Evolutionary conservation across 2,888 invertebrate species (phyloP).

Genomic region (Hyalella azteca): DNA sequence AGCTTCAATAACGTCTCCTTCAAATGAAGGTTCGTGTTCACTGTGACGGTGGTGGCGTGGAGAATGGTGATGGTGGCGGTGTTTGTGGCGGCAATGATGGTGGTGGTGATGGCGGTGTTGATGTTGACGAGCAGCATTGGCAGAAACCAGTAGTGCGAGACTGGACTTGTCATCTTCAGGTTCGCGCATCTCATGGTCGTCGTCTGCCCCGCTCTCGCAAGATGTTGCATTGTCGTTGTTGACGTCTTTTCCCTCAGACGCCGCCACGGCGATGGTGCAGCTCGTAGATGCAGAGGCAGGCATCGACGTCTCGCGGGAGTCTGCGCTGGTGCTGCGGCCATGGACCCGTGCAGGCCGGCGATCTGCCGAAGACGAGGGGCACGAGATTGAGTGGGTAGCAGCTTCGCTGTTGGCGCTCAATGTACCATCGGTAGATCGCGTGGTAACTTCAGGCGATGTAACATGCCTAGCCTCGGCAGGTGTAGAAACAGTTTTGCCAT

Average conservation of each 20-base stretch:
- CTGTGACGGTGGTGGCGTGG: background rate
- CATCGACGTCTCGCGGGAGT: background rate
- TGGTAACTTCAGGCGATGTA: background rate
- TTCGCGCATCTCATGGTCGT: background rate
- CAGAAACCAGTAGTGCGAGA: background rate
- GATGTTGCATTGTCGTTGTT: too few species aligned
- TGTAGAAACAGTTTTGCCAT: background rate
- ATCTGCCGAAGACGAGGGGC: background rate
- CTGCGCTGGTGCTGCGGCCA: background rate
- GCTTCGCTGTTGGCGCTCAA: background rate
- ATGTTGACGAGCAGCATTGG: background rate
- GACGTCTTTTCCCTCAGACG: too few species aligned
- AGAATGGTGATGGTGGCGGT: slow-evolving; percentile 3
- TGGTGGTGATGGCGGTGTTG: slow-evolving; percentile 27
- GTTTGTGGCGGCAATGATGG: slow-evolving; percentile 21
- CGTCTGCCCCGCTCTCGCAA: background rate
- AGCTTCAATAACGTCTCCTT: slow-evolving; percentile 64
- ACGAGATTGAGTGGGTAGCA: background rate
- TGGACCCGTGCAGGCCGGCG: background rate
- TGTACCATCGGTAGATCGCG: background rate
- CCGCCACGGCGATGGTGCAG: background rate
- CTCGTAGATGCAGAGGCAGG: background rate
- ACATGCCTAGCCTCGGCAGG: too few species aligned
- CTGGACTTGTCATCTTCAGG: slow-evolving; percentile 11
- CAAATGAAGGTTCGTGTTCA: background rate